phyloP scores from a whole-genome alignment of 2,797 vertebrate genomes.

The Pampus argenteus region DNA sequence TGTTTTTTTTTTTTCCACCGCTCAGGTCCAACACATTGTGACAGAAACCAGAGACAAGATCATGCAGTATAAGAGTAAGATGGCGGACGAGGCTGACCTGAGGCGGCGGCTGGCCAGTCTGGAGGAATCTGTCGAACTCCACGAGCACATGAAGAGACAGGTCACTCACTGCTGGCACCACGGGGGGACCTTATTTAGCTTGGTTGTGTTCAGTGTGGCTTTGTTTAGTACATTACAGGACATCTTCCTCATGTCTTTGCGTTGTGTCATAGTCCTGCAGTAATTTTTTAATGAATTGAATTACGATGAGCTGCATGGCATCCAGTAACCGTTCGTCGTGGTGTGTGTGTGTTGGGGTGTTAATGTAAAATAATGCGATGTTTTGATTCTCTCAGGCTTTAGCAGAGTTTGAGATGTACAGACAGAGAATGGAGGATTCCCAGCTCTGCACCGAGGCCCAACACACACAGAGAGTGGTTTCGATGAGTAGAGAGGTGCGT shows the following conservation, averaged over 20 bases:
- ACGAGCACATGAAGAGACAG: conserved; percentile 95
- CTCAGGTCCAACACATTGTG: conserved; percentile 91
- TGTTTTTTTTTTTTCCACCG: not conserved
- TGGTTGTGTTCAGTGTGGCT: not conserved
- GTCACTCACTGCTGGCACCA: conserved; percentile 46
- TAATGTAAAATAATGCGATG: not conserved
- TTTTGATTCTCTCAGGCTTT: conserved; percentile 83
- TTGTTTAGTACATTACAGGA: not conserved
- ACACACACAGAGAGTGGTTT: conserved; percentile 95
- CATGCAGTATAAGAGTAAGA: conserved; percentile 94
- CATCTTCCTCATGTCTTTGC: not conserved
- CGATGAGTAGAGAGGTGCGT: conserved; percentile 88
- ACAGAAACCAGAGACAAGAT: conserved; percentile 97
- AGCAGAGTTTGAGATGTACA: conserved; percentile 96
- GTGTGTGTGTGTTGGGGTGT: not conserved
- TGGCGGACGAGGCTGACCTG: conserved; percentile 94
- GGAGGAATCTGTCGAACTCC: conserved; percentile 95
- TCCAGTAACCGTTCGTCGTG: not conserved
- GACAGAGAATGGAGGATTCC: conserved; percentile 94
- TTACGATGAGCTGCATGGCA: not conserved
- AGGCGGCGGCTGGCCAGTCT: conserved; percentile 92
- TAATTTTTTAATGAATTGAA: not conserved
- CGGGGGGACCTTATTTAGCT: not conserved
- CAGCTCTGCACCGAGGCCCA: conserved; percentile 96
- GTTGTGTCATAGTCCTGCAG: not conserved